These are phyloP conservation scores for Battus philenor DNA, from an alignment of 1,140 invertebrate species.

Conservation along the genomic window DNA sequence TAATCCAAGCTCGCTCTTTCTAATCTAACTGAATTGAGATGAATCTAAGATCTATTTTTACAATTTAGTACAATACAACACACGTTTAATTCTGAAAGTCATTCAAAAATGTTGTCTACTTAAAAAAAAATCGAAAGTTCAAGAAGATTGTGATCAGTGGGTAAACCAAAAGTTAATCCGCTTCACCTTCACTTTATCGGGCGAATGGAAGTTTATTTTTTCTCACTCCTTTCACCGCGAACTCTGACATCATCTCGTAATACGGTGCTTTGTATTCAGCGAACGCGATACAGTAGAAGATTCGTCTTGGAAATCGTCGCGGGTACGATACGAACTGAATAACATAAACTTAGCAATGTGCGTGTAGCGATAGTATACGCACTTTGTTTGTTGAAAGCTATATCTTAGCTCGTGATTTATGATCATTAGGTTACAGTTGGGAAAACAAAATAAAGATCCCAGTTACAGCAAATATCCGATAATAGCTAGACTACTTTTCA, in stretches of 20 bases:
- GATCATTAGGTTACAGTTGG: background rate
- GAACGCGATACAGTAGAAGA: slow-evolving; percentile 3
- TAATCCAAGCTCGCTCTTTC: no score
- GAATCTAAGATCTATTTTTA: no score
- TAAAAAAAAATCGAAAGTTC: slow-evolving; percentile 9
- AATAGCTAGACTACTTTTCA: no score
- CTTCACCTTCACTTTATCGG: background rate
- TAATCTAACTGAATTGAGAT: no score
- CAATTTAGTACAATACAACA: no score
- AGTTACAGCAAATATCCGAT: no score
- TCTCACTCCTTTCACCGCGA: slow-evolving; percentile 9
- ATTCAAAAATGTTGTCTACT: no score
- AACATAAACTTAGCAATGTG: background rate
- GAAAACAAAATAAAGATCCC: background rate
- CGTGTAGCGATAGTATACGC: background rate
- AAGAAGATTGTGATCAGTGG: background rate
- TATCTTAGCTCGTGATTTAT: background rate
- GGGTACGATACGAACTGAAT: background rate
- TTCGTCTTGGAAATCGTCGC: slow-evolving; percentile 8
- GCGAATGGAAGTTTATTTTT: slow-evolving; percentile 9
- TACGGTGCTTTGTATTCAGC: background rate
- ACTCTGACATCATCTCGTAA: slow-evolving; percentile 15
- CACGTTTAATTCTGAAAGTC: no score
- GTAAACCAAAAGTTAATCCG: slow-evolving; percentile 1
- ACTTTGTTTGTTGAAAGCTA: background rate